Base-by-base conservation (phyloP, 2,113 vertebrate genomes). In the Cebus imitator region DNA sequence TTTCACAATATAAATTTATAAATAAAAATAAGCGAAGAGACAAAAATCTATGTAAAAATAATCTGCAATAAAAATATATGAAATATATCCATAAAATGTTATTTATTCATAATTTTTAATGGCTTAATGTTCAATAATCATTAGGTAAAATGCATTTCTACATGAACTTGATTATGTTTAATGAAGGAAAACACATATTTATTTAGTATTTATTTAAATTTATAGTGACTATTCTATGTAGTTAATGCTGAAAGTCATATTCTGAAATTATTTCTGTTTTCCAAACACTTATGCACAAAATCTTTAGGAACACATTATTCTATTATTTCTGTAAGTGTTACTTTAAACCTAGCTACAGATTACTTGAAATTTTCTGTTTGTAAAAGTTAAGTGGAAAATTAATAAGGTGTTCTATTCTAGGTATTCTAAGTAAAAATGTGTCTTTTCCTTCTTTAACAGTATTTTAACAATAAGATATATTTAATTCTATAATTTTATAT, bases 71-170 rank as follows among this genome's bases (percentile, higher is more conserved):
- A 64, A 94, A 48, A 64, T 32, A 91, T n/a, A 78, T 90, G 91
- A 93, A 85, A 82, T 35, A 81, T 12, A 76, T 92, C n/a, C 35
- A 21, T 81, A 89, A 58, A 68, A 95, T 92, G 75, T 84, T 97
- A 90, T 94, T 94, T 91, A 81, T 85, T 61, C 81, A 64, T 16
- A 57, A 43, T 58, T 82, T 81, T 87, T 75, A 78, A 72, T 78
- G 95, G 73, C 58, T 68, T 43, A 12, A 96, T 17, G 76, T 95
- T 95, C 78, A 93, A 97, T 83, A 96, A 92, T 87, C 84, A 91
- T 96, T 91, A 93, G 83, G 40, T 83, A 83, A 86, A 84, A 84
- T 82, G 48, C 0, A 91, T 96, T 57, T 32, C 58, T 85, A 76
- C 58, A 40, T 75, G 52, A 95, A 66, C 76, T 97, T 91, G 23